Base-by-base conservation (phyloP, 1,140 invertebrate species). In the Metopolophium dirhodum region DNA sequence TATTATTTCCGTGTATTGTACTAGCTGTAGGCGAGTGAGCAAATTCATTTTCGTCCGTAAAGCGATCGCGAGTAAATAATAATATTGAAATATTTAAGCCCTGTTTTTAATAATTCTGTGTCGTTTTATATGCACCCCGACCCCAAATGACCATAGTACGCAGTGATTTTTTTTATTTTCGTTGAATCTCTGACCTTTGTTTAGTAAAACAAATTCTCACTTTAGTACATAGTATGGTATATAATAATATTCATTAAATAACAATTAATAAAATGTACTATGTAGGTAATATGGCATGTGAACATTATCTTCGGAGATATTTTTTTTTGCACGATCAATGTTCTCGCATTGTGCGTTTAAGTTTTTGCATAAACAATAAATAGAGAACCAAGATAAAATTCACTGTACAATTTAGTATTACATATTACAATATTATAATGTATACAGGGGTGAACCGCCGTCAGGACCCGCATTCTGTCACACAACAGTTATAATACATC, bases 271-370 rank as follows among this genome's bases (percentile, higher is more conserved):
- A 35, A 54, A 35, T 77, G 4, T n/a, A 77, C 41, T 3, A 35
- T 77, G n/a, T 20, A 54, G 22, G 20, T 51, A 68, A 68, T 68
- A 85, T 86, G 9, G 26, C 3, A 41, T 45, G 22, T 85, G 35
- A 41, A 85, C 9, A 47, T 45, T 86, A 45, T 45, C 41, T 1
- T 90, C 51, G 14, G 89, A 23, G 8, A 30, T 90, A 57, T 37
- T 45, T 89, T 57, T 90, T 90, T 90, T 61, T 26, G 26, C 37
- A 41, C 37, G 35, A 57, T 90, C 37, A n/a, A 91, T 30, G 85
- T 45, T n/a, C 41, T 47, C 26, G 14, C 30, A 86, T 86, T 86
- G 85, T 47, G 26, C 41, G 26, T 47, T 47, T 30, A 47, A 41
- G 45, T 47, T 86, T 86, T 45, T 47, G 4, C 23, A 47, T 86